phyloP scores from a whole-genome alignment of 2,113 vertebrate genomes.

The Hyperopisus bebe region DNA sequence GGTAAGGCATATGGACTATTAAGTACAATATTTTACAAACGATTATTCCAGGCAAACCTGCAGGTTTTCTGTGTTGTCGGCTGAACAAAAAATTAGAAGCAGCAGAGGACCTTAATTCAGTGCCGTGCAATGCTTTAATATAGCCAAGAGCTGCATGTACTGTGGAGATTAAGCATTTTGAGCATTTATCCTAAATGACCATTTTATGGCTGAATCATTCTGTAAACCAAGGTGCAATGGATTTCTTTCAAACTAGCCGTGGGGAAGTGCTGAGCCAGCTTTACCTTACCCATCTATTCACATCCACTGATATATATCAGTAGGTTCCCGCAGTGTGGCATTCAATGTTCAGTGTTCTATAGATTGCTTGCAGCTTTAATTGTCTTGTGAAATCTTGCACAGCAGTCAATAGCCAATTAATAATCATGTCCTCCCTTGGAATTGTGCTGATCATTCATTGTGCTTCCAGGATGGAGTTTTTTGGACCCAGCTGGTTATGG shows the following conservation, averaged over 20 bases:
- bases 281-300: neutral
- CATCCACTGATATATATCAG: neutral
- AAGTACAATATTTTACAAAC: neutral
- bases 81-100: neutral
- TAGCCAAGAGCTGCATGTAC: neutral
- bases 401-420: slow-evolving; percentile 18
- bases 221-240: neutral
- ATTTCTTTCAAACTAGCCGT: neutral
- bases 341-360: neutral
- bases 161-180: neutral
- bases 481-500: neutral
- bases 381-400: neutral
- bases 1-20: neutral
- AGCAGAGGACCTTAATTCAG: neutral
- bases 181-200: neutral
- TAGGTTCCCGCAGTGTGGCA: neutral
- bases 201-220: neutral
- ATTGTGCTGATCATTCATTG: neutral
- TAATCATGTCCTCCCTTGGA: neutral
- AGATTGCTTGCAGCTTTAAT: neutral
- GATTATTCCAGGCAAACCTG: neutral
- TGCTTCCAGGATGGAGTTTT: neutral
- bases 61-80: neutral
- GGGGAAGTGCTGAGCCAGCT: neutral
- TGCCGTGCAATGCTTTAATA: neutral